Evolutionary conservation across 2,797 vertebrate species (phyloP), one percentile per base, ranked within the genome.

Genomic region (Neosalanx taihuensis): DNA sequence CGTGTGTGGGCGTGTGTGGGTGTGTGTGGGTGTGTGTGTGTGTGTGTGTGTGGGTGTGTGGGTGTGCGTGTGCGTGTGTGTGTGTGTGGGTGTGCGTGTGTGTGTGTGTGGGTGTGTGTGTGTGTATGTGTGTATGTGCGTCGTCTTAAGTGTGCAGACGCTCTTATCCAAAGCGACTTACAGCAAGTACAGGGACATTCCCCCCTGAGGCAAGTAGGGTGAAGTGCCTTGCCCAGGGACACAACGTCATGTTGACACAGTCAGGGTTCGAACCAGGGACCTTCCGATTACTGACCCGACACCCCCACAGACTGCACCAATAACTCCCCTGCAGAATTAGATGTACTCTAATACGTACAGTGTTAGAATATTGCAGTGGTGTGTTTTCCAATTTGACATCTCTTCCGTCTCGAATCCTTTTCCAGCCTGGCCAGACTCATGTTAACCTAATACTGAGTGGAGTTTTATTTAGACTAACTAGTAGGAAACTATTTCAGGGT

Each of bases 401-500:
- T 67, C 66, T 74, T 37, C 57, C 64, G 77, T 66, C 9, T 66
- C 51, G 70, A 82, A 80, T 83, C 74, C 67, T 66, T 76, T 18
- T 30, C 6, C 60, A 15, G 79, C 76, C 83, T 83, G 81, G 78
- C 81, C 79, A 81, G 79, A 83, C 84, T 86, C 74, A 74, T 71
- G 77, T 72, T 79, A 26, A 26, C 23, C 23, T 26, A 70, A 84
- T 79, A 74, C 78, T 78, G 79, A 30, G 35, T 12, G 69, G 80
- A 74, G 68, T 67, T 80, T 85, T 90, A 86, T 90, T 91, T 87
- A 89, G 82, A 86, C 83, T 85, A 83, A 85, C 73, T 81, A 72
- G 76, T 80, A 88, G 84, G 86, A 91, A 90, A 90, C 70, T 89
- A 85, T 90, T 89, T 76, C 84, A 80, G 81, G 82, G 88, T 76